Conservation (phyloP, 1,140 invertebrate genomes). For the Phymorhynchus buccinoides region DNA sequence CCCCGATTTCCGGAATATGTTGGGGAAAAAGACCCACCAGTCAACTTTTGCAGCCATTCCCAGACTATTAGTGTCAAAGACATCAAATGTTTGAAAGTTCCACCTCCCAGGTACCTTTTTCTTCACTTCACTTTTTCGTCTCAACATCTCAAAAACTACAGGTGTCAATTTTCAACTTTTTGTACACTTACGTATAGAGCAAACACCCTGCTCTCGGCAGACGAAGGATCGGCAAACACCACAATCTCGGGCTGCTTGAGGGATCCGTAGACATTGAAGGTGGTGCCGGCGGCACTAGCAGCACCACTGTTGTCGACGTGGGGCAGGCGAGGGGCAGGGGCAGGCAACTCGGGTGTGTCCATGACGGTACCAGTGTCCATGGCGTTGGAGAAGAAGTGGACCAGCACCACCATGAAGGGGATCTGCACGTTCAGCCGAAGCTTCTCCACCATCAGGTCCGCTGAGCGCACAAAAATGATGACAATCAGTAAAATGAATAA, state of each 20-base stretch:
- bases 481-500: too few species aligned
- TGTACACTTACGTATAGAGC: conserved; percentile 75
- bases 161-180: background rate
- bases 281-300: conserved; percentile 23
- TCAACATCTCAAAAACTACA: background rate
- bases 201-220: conserved; percentile 82
- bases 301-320: conserved; percentile 9
- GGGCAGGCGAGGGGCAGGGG: background rate
- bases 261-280: conserved; percentile 69
- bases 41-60: too few species aligned
- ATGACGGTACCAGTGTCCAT: conserved; percentile 41
- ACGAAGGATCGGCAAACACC: conserved; percentile 81
- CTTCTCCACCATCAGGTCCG: conserved; percentile 82
- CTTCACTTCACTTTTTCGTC: too few species aligned
- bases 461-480: conserved; percentile 53
- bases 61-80: too few species aligned
- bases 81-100: too few species aligned
- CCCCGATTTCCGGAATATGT: too few species aligned
- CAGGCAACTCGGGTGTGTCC: conserved; percentile 10
- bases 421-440: conserved; percentile 83
- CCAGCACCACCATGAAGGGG: conserved; percentile 81
- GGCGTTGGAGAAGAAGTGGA: conserved; percentile 75
- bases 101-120: too few species aligned
- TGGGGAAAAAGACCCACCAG: too few species aligned
- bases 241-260: conserved; percentile 84